Conservation (phyloP, 2,113 vertebrate genomes). For the Salvelinus alpinus region DNA sequence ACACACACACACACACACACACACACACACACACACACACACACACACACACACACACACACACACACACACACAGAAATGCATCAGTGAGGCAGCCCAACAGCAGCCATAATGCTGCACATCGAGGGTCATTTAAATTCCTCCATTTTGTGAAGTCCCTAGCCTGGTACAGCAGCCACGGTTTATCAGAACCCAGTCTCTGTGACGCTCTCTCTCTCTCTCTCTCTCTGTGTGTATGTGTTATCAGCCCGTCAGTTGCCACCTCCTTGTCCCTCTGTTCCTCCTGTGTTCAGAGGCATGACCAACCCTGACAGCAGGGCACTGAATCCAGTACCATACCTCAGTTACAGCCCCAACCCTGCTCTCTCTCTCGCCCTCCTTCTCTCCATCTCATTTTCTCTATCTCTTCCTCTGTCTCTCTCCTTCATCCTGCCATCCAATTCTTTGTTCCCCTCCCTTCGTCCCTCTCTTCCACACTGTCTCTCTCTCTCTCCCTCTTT, state of each 20-base stretch:
- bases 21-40: no score
- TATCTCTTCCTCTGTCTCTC: conserved; percentile 5
- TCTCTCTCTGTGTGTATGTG: not conserved
- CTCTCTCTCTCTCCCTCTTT: not conserved
- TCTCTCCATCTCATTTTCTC: conserved; percentile 9
- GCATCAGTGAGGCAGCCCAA: no score
- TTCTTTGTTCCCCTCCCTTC: conserved; percentile 7
- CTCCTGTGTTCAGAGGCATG: not conserved
- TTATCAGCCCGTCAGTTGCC: not conserved
- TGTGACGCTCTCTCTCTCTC: not conserved
- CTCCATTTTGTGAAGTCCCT: no score
- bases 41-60: no score
- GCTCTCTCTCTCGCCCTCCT: not conserved
- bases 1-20: no score
- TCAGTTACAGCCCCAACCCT: not conserved
- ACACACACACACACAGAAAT: no score
- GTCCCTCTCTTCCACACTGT: not conserved
- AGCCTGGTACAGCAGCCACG: not conserved
- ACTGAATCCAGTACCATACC: no score
- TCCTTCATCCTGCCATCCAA: conserved; percentile 39
- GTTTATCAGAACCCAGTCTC: not conserved
- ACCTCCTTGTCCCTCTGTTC: not conserved
- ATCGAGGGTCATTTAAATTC: no score
- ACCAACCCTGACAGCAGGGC: no score
- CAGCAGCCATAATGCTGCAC: no score